phyloP scores from a whole-genome alignment of 1,140 invertebrate species.

The Drosophila pandora region DNA sequence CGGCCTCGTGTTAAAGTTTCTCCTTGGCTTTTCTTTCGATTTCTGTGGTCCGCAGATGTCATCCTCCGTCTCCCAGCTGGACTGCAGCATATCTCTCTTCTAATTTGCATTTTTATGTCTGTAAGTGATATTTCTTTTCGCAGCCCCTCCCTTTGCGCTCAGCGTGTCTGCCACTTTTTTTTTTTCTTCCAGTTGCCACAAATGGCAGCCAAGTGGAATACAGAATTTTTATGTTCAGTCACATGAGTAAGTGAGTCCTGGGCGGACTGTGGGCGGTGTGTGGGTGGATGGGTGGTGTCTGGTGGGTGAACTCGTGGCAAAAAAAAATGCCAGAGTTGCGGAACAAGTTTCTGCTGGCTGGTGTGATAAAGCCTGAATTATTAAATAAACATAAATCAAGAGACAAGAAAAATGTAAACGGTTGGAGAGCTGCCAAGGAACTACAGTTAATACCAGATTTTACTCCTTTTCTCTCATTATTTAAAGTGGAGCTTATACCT shows the following conservation, averaged over 20 bases:
- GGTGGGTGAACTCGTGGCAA: not conserved
- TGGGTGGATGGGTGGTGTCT: not conserved
- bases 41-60: constrained; percentile 27
- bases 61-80: constrained; percentile 26
- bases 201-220: constrained; percentile 44
- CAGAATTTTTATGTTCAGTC: constrained; percentile 48
- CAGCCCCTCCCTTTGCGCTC: not conserved
- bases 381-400: constrained; percentile 78
- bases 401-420: constrained; percentile 23
- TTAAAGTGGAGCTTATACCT: not conserved
- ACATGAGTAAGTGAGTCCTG: constrained; percentile 41
- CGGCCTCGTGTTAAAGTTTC: constrained; percentile 35
- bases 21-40: constrained; percentile 5
- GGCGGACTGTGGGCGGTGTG: constrained; percentile 17
- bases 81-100: constrained; percentile 37
- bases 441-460: constrained; percentile 6
- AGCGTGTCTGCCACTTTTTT: constrained; percentile 17
- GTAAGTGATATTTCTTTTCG: constrained; percentile 49
- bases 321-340: not conserved
- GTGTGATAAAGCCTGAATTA: constrained; percentile 75
- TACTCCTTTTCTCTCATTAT: not conserved
- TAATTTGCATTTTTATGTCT: constrained; percentile 76
- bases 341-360: constrained; percentile 40
- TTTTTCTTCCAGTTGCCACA: constrained; percentile 3
- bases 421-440: constrained; percentile 2